Conservation (phyloP, 2,888 invertebrate species). For the Callinectes sapidus region DNA sequence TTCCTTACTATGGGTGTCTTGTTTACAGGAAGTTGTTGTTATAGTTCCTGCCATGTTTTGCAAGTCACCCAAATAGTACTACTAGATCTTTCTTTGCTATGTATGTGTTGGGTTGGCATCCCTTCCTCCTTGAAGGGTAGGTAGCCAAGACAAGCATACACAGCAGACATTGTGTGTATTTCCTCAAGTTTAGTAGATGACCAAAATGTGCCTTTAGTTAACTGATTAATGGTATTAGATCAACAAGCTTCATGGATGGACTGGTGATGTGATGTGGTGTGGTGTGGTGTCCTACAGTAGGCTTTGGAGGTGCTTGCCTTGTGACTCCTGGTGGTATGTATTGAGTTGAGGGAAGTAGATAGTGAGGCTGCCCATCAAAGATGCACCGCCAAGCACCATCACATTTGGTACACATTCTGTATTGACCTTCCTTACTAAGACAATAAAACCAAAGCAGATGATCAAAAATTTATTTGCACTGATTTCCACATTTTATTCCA, state of each 20-base stretch:
- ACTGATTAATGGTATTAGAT: background rate
- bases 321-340: background rate
- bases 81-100: too few relatives aligned
- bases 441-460: constrained; percentile 23
- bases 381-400: background rate
- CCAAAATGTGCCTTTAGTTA: background rate
- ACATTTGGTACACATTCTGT: background rate
- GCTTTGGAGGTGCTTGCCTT: background rate
- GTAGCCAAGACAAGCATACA: too few relatives aligned
- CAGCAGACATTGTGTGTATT: too few relatives aligned
- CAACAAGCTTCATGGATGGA: background rate
- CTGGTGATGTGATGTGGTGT: background rate
- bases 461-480: constrained; percentile 7
- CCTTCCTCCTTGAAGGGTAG: too few relatives aligned
- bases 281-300: background rate
- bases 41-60: background rate
- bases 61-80: background rate
- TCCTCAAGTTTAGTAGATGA: background rate
- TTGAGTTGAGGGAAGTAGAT: background rate
- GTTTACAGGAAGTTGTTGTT: background rate
- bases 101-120: too few relatives aligned
- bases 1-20: background rate
- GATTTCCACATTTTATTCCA: background rate
- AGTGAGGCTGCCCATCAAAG: background rate
- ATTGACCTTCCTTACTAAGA: background rate